Evolutionary conservation across 2,797 vertebrate species (phyloP).

Genomic region (Ciconia nigra): DNA sequence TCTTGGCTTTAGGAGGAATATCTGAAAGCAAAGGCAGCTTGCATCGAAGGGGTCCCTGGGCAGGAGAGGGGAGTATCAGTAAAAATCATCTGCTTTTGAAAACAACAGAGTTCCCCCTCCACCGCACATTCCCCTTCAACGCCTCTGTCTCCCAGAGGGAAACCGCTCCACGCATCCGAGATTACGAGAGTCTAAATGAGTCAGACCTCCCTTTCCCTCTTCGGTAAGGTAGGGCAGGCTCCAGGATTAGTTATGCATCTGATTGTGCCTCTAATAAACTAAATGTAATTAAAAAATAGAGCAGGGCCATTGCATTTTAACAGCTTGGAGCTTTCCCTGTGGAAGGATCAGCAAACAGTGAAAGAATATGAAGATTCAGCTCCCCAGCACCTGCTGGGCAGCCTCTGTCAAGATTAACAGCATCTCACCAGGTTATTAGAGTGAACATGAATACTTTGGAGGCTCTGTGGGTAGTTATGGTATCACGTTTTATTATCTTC

Average conservation of each 20-base stretch:
- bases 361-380: constrained; percentile 74
- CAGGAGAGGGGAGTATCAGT: neutral
- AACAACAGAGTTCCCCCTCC: neutral
- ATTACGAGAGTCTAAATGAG: constrained; percentile 8
- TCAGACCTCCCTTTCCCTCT: neutral
- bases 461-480: constrained; percentile 76
- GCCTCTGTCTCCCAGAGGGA: neutral
- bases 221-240: neutral
- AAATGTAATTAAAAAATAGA: constrained; percentile 80
- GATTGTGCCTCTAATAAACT: constrained; percentile 73
- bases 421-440: constrained; percentile 76
- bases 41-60: neutral
- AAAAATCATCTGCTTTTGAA: neutral
- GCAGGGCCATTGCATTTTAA: constrained; percentile 71
- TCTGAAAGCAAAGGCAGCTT: constrained; percentile 14
- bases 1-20: neutral
- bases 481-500: constrained; percentile 80
- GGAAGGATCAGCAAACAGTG: constrained; percentile 74
- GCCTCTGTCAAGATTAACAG: constrained; percentile 78
- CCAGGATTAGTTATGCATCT: constrained; percentile 66
- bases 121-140: neutral
- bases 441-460: constrained; percentile 78
- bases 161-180: neutral
- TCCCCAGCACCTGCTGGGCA: constrained; percentile 71
- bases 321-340: constrained; percentile 73